Conservation (phyloP, 1,140 invertebrate genomes). For the Leptinotarsa undecemlineata region DNA sequence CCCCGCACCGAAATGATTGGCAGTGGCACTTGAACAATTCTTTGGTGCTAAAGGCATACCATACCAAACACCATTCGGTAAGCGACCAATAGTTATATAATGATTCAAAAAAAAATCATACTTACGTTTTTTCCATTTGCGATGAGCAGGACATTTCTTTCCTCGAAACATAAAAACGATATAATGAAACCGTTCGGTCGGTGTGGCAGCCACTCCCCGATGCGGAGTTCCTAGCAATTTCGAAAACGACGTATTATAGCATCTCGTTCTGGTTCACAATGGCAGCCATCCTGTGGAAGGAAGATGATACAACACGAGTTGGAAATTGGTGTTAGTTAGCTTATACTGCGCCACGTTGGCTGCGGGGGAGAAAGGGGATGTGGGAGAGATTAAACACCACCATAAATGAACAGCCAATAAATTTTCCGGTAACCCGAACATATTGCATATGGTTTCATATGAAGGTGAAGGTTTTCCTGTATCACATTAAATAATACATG, state of each 20-base stretch:
- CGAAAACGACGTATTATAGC: constrained; percentile 13
- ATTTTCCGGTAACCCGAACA: constrained; percentile 36
- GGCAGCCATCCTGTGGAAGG: constrained; percentile 5
- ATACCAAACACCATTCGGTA: too few species aligned
- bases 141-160: too few species aligned
- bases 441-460: constrained; percentile 25
- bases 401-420: constrained; percentile 48
- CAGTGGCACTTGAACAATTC: too few species aligned
- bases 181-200: neutral
- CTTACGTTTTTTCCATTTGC: too few species aligned
- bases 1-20: too few species aligned
- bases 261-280: constrained; percentile 4
- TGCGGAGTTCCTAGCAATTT: neutral
- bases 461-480: neutral
- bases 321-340: constrained; percentile 28
- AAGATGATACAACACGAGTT: constrained; percentile 24
- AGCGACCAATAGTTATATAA: too few species aligned
- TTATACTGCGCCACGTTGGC: constrained; percentile 17
- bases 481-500: neutral
- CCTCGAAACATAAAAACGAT: too few species aligned
- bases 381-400: constrained; percentile 46
- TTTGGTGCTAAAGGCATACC: too few species aligned
- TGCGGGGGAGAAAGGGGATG: constrained; percentile 1
- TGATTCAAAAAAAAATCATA: too few species aligned
- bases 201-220: neutral